phyloP scores from a whole-genome alignment of 2,888 invertebrate species.

The Dorcus parallelipipedus region DNA sequence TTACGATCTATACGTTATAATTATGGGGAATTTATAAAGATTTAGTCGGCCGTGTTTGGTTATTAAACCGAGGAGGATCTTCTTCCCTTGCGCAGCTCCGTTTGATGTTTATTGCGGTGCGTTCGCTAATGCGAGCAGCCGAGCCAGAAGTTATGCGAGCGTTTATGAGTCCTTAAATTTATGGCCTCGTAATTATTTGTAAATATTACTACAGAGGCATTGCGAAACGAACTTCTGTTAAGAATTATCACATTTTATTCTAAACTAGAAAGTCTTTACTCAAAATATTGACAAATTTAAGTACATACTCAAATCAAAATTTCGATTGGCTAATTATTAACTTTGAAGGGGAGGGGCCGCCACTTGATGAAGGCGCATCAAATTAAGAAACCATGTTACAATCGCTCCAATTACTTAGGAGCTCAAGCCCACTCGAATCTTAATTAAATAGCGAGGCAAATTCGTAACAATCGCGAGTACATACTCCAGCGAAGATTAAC shows the following conservation, averaged over 20 bases:
- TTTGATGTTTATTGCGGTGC: constrained; percentile 19
- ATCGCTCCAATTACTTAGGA: too few relatives aligned
- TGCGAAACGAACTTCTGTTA: too few relatives aligned
- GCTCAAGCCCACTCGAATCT: too few relatives aligned
- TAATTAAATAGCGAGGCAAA: too few relatives aligned
- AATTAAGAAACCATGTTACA: too few relatives aligned
- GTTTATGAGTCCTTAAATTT: constrained; percentile 12
- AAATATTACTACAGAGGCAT: not conserved
- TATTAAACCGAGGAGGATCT: constrained; percentile 34
- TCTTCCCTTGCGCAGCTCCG: constrained; percentile 1
- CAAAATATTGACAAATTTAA: too few relatives aligned
- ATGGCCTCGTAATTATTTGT: constrained; percentile 13
- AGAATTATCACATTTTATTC: too few relatives aligned
- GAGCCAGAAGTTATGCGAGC: constrained; percentile 11
- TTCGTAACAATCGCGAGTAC: not conserved
- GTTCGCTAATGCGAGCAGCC: constrained; percentile 12
- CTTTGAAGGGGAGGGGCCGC: too few relatives aligned
- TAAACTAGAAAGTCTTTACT: too few relatives aligned
- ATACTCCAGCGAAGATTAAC: constrained; percentile 35
- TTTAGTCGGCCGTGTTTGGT: constrained; percentile 42
- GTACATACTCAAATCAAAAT: too few relatives aligned
- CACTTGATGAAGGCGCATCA: too few relatives aligned
- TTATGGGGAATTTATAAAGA: constrained; percentile 48
- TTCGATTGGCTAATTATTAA: too few relatives aligned
- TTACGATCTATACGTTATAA: constrained; percentile 49